Conservation (phyloP, 2,113 vertebrate species). For the Rhinogobius similis region DNA sequence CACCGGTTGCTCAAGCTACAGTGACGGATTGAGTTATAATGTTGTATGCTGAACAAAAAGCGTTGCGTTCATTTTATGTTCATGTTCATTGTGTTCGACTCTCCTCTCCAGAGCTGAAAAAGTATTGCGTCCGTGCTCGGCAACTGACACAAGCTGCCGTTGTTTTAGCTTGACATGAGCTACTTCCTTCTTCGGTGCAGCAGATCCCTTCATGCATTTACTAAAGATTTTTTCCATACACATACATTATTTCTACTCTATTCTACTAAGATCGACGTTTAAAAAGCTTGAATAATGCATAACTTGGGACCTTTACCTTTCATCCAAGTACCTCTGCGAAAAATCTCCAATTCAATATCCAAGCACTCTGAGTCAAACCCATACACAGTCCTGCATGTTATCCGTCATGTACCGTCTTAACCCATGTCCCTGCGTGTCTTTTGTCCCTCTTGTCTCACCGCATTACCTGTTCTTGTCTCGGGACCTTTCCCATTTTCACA, state of each 20-base stretch:
- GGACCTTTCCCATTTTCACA: conserved; percentile 44
- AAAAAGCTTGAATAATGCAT: not conserved
- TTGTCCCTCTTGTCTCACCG: conserved; percentile 54
- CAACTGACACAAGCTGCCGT: no score
- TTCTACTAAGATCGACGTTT: no score
- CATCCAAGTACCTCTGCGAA: not conserved
- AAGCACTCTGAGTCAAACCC: conserved; percentile 15
- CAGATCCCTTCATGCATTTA: no score
- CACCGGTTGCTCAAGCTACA: no score
- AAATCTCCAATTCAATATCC: conserved; percentile 15
- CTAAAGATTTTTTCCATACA: no score
- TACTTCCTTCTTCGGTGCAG: no score
- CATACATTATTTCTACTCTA: no score
- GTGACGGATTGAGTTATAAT: no score
- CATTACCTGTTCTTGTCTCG: conserved; percentile 32
- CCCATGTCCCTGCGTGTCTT: conserved; percentile 32
- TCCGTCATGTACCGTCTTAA: conserved; percentile 36
- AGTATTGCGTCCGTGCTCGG: no score
- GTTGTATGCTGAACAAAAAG: no score
- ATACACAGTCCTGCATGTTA: conserved; percentile 14
- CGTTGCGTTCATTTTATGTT: not conserved
- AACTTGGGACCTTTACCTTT: not conserved
- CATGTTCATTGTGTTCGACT: not conserved
- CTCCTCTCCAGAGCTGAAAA: no score
- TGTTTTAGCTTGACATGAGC: no score